Evolutionary conservation across 2,888 invertebrate species (phyloP).

Genomic region (Alloscopus bannaensis): DNA sequence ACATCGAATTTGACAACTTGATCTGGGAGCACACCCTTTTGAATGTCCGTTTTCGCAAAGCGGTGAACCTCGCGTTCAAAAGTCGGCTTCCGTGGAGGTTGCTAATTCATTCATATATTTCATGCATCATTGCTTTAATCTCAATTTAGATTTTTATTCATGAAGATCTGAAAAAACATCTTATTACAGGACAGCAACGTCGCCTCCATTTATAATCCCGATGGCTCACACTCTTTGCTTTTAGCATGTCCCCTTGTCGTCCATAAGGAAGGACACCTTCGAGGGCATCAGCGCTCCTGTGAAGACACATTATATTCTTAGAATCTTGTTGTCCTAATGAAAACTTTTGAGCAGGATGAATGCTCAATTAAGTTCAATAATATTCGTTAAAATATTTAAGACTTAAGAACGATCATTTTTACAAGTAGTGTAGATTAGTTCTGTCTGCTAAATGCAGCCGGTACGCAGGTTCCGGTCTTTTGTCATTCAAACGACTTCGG

Average conservation of each 20-base stretch:
- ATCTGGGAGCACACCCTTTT: constrained; percentile 48
- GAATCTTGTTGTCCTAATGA: not conserved
- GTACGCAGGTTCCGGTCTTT: constrained; percentile 69
- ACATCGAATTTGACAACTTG: constrained; percentile 67
- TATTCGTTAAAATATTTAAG: too few species aligned
- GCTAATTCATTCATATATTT: constrained; percentile 12
- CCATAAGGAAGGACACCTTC: constrained; percentile 70
- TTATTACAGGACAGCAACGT: constrained; percentile 55
- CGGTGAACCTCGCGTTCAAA: constrained; percentile 65
- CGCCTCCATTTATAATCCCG: constrained; percentile 70
- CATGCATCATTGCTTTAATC: not conserved
- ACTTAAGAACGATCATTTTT: constrained; percentile 1
- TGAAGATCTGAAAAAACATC: not conserved
- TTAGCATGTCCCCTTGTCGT: constrained; percentile 68
- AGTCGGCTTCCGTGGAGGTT: constrained; percentile 43
- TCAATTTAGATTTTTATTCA: not conserved
- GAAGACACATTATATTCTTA: not conserved
- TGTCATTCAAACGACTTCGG: constrained; percentile 51
- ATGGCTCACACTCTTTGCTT: constrained; percentile 67
- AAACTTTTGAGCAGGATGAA: not conserved
- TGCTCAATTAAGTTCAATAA: not conserved
- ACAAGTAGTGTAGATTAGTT: constrained; percentile 69
- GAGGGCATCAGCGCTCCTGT: constrained; percentile 68
- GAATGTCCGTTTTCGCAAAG: constrained; percentile 67
- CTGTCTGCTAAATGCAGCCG: constrained; percentile 69